Evolutionary conservation across 2,797 vertebrate species (phyloP).

Genomic region (Cossypha niveicapilla): DNA sequence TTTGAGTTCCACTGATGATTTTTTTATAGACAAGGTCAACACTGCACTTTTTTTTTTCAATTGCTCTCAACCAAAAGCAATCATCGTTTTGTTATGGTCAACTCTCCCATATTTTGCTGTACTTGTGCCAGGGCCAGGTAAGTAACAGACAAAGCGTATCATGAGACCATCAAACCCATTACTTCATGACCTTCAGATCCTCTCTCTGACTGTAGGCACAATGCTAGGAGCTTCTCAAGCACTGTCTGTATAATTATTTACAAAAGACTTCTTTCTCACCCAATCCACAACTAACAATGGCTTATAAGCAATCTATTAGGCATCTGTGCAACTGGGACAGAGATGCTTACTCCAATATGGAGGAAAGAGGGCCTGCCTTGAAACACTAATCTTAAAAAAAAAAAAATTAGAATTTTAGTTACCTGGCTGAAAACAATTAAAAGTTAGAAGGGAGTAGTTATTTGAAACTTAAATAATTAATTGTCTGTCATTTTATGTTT

Average conservation of each 20-base stretch:
- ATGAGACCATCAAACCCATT: background rate
- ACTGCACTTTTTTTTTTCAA: background rate
- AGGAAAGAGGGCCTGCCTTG: background rate
- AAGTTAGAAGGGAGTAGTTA: too few relatives aligned
- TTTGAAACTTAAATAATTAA: too few relatives aligned
- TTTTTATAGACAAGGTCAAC: background rate
- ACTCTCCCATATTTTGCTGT: background rate
- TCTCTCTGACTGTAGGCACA: background rate
- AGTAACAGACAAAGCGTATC: background rate
- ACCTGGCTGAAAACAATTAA: too few relatives aligned
- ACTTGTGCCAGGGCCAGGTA: background rate
- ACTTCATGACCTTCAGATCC: background rate
- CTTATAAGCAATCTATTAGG: background rate
- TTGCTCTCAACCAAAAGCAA: background rate
- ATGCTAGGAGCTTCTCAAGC: background rate
- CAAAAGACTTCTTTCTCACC: background rate
- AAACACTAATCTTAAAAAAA: too few relatives aligned
- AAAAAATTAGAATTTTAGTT: too few relatives aligned
- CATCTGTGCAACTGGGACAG: background rate
- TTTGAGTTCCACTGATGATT: accelerated
- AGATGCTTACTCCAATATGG: background rate
- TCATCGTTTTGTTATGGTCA: accelerated
- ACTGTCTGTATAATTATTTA: background rate
- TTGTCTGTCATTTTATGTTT: too few relatives aligned
- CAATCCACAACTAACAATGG: background rate